Evolutionary conservation across 2,113 vertebrate genomes (phyloP).

Genomic region (Dasyurus viverrinus): DNA sequence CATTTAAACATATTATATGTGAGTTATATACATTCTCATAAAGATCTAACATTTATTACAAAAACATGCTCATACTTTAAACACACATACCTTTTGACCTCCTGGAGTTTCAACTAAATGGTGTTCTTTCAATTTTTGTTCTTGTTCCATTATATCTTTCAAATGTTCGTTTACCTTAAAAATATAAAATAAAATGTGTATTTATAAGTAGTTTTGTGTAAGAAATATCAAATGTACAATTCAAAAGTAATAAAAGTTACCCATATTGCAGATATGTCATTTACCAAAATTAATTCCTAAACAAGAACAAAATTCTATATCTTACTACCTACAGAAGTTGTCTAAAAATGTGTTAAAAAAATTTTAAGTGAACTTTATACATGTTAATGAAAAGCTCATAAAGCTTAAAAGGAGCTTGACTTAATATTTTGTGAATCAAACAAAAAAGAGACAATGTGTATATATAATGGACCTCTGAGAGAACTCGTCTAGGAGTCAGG

Average conservation of each 20-base stretch:
- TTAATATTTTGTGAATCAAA: neutral
- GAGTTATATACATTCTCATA: neutral
- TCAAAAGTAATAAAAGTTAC: neutral
- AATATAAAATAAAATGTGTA: constrained; percentile 45
- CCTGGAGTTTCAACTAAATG: constrained; percentile 88
- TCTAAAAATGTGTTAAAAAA: neutral
- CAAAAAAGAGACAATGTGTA: neutral
- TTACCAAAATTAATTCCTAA: neutral
- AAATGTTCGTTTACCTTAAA: constrained; percentile 95
- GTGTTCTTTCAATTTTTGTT: constrained; percentile 91
- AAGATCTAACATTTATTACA: neutral
- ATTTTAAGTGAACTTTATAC: neutral
- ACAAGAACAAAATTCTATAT: neutral
- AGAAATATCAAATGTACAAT: neutral
- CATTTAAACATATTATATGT: neutral
- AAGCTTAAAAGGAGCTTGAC: neutral
- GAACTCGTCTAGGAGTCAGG: neutral
- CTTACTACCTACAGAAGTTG: neutral
- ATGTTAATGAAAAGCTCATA: neutral
- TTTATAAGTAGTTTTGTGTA: neutral
- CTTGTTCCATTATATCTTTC: constrained; percentile 93
- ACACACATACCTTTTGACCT: constrained; percentile 90
- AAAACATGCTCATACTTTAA: constrained; percentile 32
- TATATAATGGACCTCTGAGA: neutral
- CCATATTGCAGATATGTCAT: neutral